Evolutionary conservation across 2,888 invertebrate genomes (phyloP), one percentile per base, ranked within the genome.

Genomic region (Amitus sp.): DNA sequence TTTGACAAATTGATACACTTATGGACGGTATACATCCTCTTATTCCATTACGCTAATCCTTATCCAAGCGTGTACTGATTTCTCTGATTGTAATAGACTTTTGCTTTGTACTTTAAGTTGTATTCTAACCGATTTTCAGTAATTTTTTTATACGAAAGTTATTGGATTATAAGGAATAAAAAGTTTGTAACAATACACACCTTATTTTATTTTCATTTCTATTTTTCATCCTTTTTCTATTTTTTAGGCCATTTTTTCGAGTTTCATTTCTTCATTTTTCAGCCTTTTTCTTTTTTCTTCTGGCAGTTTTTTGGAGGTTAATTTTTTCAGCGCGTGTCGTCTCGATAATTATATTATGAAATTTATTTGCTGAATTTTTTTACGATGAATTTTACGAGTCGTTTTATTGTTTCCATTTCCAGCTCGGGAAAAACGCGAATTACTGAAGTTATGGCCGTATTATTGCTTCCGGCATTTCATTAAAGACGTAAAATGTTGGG

Each of bases 1-100:
- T 7, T 39, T 23, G 23, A 43, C 43, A 13, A 20, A 43, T 43
- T 43, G 20, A 20, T 43, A 70, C 68, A 72, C 62, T 63, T 42
- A 55, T 42, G 37, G 37, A 37, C 37, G 13, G 15, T 37, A 15
- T 37, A 15, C 37, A 30, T 30, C 30, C 30, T 43, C 50, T n/a
- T 60, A 54, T 60, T 60, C 60, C 57, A 57, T 51, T 54, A 58
- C 58, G 54, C 51, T 40, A 57, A 43, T 62, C 62, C 56, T 63
- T 45, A 43, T 43, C 52, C 59, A 40, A 19, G 20, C 4, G 42
- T 20, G 20, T 42, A 42, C 19, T 20, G 42, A 20, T 5, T 20
- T 13, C 2, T 20, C 42, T 42, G 42, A 42, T 42, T 42, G 42
- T 42, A 37, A 37, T 37, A 37, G 15, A 12, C 37, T 37, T 15